Conservation (phyloP, 2,888 invertebrate genomes). For the Suillia variegata region DNA sequence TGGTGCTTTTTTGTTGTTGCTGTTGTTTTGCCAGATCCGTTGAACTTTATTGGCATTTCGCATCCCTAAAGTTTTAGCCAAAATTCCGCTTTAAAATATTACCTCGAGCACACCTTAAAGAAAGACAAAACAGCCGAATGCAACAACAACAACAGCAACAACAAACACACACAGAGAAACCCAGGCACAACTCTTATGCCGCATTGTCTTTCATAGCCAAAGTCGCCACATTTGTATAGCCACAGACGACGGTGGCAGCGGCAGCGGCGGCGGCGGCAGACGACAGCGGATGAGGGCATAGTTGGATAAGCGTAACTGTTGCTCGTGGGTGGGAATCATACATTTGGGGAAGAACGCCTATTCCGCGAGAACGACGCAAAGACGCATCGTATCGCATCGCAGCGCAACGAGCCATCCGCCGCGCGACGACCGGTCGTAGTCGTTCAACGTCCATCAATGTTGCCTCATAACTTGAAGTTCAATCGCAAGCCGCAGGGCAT, state of each 20-base stretch:
- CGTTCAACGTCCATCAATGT: constrained; percentile 58
- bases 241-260: constrained; percentile 18
- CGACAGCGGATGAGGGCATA: constrained; percentile 19
- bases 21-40: background rate
- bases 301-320: constrained; percentile 27
- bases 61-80: constrained; percentile 35
- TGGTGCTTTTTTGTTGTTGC: constrained; percentile 21
- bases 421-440: constrained; percentile 35
- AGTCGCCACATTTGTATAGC: constrained; percentile 3
- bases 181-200: no score
- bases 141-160: constrained; percentile 33
- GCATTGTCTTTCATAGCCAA: constrained; percentile 45
- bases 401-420: constrained; percentile 1
- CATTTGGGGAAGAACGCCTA: constrained; percentile 59
- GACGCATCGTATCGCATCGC: constrained; percentile 27
- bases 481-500: constrained; percentile 60
- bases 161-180: constrained; percentile 43
- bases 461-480: constrained; percentile 58
- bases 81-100: constrained; percentile 57
- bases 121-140: constrained; percentile 44
- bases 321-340: constrained; percentile 60
- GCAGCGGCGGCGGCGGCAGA: no score
- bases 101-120: constrained; percentile 60
- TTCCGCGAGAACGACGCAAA: constrained; percentile 32
- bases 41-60: constrained; percentile 31